Base-by-base conservation (phyloP, 2,888 invertebrate genomes). In the Heliconius hortense region DNA sequence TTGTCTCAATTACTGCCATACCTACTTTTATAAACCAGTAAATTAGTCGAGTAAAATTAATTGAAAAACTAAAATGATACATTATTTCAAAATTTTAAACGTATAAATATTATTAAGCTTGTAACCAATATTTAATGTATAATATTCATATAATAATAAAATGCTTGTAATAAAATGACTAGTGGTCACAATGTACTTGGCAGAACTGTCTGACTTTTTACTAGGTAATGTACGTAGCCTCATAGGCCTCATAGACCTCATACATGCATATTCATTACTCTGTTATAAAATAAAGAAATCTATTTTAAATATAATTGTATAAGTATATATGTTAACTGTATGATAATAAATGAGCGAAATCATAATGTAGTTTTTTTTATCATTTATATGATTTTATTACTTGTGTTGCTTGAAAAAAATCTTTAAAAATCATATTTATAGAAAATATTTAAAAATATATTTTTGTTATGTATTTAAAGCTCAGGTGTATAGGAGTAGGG, bases 241-340 rank as follows among this genome's bases (percentile, higher is more conserved):
- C 68, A 74, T 76, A 76, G 64, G 35, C 24, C 60, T 63, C 68
- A 74, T 76, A 76, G 64, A 74, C 71, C 71, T 77, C 74, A 67
- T 74, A 77, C 62, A 72, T 73, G 72, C 72, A 63, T 76, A 75
- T 70, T 73, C 75, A 72, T 76, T 56, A 79, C 76, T 78, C 89
- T 92, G 90, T 91, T 92, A 83, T 87, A 78, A 86, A 85, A 88
- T 88, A 89, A 90, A 89, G 87, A 90, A 90, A 89, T 92, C 90
- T 93, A 93, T 93, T 93, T 93, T 93, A 92, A 93, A 92, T 93
- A 93, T 91, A 89, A 92, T 84, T 92, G 91, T 93, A 93, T 83
- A 88, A 90, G 86, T 89, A 84, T 91, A 89, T 88, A 91, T 92
- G 92, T 92, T 92, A 90, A 88, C 82, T 90, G 91, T 93, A 91